phyloP scores from a whole-genome alignment of 2,888 invertebrate genomes.

The Drosophila pseudotalamancana region DNA sequence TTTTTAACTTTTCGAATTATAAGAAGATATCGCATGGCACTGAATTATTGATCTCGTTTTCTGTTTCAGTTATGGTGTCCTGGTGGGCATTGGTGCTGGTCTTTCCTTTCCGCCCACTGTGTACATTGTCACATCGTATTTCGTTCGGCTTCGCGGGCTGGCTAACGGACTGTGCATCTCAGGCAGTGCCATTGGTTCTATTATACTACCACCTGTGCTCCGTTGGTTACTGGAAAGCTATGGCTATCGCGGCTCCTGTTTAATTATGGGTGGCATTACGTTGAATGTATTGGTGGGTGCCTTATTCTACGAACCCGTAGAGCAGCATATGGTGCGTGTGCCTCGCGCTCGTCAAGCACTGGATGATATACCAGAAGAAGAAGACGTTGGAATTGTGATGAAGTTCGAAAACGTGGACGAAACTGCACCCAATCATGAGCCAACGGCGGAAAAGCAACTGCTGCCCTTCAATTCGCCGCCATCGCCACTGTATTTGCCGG shows the following conservation, averaged over 20 bases:
- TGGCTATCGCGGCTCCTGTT: conserved; percentile 89
- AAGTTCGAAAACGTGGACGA: conserved; percentile 82
- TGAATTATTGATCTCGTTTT: not conserved
- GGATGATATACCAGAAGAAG: conserved; percentile 83
- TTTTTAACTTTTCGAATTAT: too few relatives aligned
- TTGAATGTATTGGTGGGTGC: conserved; percentile 94
- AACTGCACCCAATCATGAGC: conserved; percentile 34
- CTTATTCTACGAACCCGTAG: conserved; percentile 92
- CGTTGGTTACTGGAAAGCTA: conserved; percentile 89
- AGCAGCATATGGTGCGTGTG: conserved; percentile 90
- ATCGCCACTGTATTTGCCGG: conserved; percentile 67
- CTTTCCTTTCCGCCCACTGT: conserved; percentile 95
- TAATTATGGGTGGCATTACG: conserved; percentile 92
- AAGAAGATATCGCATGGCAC: too few relatives aligned
- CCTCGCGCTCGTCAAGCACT: conserved; percentile 82
- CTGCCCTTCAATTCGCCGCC: conserved; percentile 66
- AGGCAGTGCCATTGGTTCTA: conserved; percentile 93
- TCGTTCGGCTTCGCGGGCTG: conserved; percentile 90
- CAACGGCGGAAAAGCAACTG: conserved; percentile 54
- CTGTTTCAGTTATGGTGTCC: conserved; percentile 89
- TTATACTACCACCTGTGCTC: conserved; percentile 92
- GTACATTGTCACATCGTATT: conserved; percentile 95
- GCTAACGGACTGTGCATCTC: conserved; percentile 96
- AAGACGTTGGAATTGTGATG: conserved; percentile 83
- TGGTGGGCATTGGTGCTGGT: conserved; percentile 93